Percentiles rank a stretch among this genome's conserved stretches.
Evolutionary conservation across 2,888 invertebrate genomes (phyloP).

Genomic region (Patella pellucida): DNA sequence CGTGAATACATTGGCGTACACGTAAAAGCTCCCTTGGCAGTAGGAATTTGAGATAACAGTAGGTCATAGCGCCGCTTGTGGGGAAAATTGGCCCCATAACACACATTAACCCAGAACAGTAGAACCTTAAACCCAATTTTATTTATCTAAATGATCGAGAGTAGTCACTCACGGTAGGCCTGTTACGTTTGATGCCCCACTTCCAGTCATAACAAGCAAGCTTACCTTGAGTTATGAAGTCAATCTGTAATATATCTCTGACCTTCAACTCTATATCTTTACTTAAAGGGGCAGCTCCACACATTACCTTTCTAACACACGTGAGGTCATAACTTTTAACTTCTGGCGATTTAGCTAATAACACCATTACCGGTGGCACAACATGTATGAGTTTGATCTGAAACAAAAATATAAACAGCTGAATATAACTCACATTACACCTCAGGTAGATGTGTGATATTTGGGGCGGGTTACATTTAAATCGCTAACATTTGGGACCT

Average conservation of each 20-base stretch:
- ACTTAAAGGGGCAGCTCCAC: conserved; percentile 25
- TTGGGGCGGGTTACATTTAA: background rate
- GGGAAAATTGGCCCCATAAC: no score
- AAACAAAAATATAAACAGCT: background rate
- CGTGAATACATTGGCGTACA: no score
- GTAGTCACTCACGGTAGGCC: no score
- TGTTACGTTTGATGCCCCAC: no score
- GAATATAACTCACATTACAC: no score
- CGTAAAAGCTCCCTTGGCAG: no score
- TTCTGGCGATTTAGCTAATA: conserved; percentile 15
- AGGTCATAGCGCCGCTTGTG: no score
- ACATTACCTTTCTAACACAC: conserved; percentile 16
- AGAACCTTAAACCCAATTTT: no score
- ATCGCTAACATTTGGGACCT: no score
- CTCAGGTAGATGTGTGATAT: background rate
- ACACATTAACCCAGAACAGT: no score
- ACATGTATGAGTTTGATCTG: conserved; percentile 18
- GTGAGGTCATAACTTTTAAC: conserved; percentile 12
- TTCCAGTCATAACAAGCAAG: background rate
- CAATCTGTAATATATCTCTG: conserved; percentile 16
- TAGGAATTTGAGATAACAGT: no score
- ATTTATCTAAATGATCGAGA: no score
- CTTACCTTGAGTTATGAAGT: conserved; percentile 18
- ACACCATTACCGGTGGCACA: conserved; percentile 23
- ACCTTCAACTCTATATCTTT: conserved; percentile 16